Evolutionary conservation across 1,140 invertebrate species (phyloP), one percentile per base, ranked within the genome.

Genomic region (Drosophila hydei): DNA sequence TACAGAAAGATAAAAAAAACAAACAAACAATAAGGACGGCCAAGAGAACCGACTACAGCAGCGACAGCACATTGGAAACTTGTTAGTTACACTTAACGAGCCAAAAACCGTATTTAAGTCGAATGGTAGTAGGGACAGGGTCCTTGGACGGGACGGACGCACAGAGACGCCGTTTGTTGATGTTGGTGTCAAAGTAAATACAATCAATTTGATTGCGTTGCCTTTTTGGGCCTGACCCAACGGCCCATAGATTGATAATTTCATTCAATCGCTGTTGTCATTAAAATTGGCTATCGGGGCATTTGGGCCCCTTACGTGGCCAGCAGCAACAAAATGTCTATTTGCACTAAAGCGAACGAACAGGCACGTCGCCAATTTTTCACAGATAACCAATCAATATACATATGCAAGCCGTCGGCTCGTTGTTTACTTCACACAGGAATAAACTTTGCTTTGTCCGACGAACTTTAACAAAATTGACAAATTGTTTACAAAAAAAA

Each of bases 51-150:
- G 50, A 61, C 21, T 25, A 18, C 61, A 27, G 21, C 18, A 21
- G 9, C 27, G 12, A 7, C 14, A 58, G 30, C 27, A 30, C 59
- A 73, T 40, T 55, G 69, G 58, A 75, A 80, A 71, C 81, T 87
- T 85, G 77, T 85, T 85, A 85, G 80, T 87, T 85, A 79, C 80
- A 85, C 77, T 85, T 85, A 85, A 85, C 77, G 80, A 85, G 81
- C 80, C 81, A 87, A 87, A 85, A 84, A 79, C 76, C 80, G 80
- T 87, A 85, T 84, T 84, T 84, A 84, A 85, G 80, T 74, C 80
- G 85, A 84, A 79, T 73, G 43, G 79, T 56, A 68, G 69, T 52
- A 25, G 12, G 27, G 23, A 4, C 55, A 47, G 38, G 33, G 16
- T 25, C 40, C 50, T 6, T 6, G 23, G 16, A 68, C 54, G 54